Base-by-base conservation (phyloP, 2,797 vertebrate genomes). In the Lepidocolaptes lacrymiger region DNA sequence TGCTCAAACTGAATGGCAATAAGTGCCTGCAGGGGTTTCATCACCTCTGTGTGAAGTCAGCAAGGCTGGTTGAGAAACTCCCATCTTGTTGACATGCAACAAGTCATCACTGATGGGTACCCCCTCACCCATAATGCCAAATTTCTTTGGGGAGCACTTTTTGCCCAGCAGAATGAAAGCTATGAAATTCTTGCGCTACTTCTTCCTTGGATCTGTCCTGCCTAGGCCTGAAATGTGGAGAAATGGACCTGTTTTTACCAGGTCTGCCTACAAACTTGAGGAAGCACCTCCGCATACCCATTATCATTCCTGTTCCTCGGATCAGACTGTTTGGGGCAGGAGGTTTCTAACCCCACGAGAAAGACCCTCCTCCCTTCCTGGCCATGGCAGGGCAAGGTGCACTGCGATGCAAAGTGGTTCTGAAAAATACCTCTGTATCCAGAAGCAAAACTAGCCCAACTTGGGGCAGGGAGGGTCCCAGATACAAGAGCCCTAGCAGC, bases 171-270 rank as follows among this genome's bases (percentile, higher is more conserved):
- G 96, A n/a, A 85, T 93, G 78, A 97, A 94, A 79, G 90, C 52
- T 54, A 84, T 95, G 76, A 91, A 93, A 64, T 97, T 95, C 85
- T 97, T 95, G 93, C 89, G 96, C 97, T 98, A 93, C 91, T 97
- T 96, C 76, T 97, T 96, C 83, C 91, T 90, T 41, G 97, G 91
- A 77, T 98, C 97, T 98, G 98, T 98, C 89, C 92, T 97, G 93
- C 95, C 79, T 4, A 97, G 95, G 96, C 96, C 97, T 97, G 94
- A 84, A 92, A 73, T 34, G 51, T 0, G 2, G 27, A 76, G 12
- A 85, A 89, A 83, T 24, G 5, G 7, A 32, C 34, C 49, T 74
- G 16, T 13, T 15, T 24, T 59, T 75, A 43, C 54, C 52, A 67
- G 39, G 21, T 69, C 51, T 75, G 41, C 19, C 44, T 49, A 44